Evolutionary conservation across 2,113 vertebrate genomes (phyloP), one percentile per base, ranked within the genome.

Genomic region (Hydrochoerus hydrochaeris): DNA sequence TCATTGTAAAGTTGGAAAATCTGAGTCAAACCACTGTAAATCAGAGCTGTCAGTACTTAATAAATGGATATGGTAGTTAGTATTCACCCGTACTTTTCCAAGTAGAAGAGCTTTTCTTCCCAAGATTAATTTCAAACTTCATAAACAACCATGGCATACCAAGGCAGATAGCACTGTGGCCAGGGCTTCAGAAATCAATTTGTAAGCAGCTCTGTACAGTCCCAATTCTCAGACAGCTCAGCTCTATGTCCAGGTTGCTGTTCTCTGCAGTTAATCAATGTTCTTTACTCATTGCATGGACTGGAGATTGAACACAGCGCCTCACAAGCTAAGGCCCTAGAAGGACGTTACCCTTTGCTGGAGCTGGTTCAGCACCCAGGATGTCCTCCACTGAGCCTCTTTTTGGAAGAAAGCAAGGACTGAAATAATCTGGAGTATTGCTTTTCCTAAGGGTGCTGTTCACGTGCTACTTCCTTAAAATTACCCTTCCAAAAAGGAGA

Each of bases 121-220:
- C 16, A 94, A 82, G 58, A 83, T 57, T 83, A 93, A 49, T 14
- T 95, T 78, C 89, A 94, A 96, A 52, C n/a, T 95, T 80, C 22
- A 35, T 52, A 94, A 95, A 57, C 46, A 92, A 65, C 35, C 54
- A 71, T 13, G 52, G 7, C 4, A 54, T 2, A 24, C 49, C 20
- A 69, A 86, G 87, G 85, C 65, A 92, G 75, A 38, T n/a, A 82
- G 13, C 26, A 58, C 81, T 90, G n/a, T 77, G 28, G 28, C 58
- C 16, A 22, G 44, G 69, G 46, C 17, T 84, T 75, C 44, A 84
- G 52, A 60, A 96, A 83, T 86, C 49, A 38, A 63, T 73, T 88
- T 85, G 58, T 38, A 82, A 52, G 60, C 11, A 90, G 62, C 89
- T 49, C 83, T 28, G 2, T 30, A 65, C 7, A 69, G 38, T 83